Evolutionary conservation across 2,113 vertebrate genomes (phyloP).

Genomic region (Sporophila hypoxantha): DNA sequence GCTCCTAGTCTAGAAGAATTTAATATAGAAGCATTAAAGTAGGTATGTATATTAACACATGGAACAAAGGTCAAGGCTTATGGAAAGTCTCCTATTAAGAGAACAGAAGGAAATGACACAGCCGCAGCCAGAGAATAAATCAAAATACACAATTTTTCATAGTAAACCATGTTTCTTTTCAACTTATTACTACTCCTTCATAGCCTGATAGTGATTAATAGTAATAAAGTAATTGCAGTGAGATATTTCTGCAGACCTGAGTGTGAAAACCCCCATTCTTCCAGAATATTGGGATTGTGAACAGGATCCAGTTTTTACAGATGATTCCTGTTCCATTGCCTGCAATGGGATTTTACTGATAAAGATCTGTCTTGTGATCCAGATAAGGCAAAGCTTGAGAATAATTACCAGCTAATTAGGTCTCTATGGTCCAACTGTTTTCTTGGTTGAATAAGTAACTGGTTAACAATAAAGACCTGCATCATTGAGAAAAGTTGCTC

Average conservation of each 20-base stretch:
- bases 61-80: neutral
- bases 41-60: neutral
- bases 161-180: neutral
- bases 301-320: neutral
- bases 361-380: neutral
- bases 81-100: neutral
- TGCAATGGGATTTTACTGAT: neutral
- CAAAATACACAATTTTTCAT: neutral
- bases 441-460: neutral
- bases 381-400: neutral
- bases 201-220: neutral
- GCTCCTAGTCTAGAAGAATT: neutral
- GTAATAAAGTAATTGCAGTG: neutral
- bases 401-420: neutral
- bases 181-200: neutral
- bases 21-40: neutral
- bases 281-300: neutral
- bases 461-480: neutral
- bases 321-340: neutral
- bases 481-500: neutral
- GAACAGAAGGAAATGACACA: neutral
- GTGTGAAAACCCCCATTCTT: neutral
- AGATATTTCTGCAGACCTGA: neutral
- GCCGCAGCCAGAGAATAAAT: neutral
- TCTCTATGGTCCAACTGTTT: neutral